phyloP scores from a whole-genome alignment of 1,140 invertebrate genomes.

The Lepidurus couesii region DNA sequence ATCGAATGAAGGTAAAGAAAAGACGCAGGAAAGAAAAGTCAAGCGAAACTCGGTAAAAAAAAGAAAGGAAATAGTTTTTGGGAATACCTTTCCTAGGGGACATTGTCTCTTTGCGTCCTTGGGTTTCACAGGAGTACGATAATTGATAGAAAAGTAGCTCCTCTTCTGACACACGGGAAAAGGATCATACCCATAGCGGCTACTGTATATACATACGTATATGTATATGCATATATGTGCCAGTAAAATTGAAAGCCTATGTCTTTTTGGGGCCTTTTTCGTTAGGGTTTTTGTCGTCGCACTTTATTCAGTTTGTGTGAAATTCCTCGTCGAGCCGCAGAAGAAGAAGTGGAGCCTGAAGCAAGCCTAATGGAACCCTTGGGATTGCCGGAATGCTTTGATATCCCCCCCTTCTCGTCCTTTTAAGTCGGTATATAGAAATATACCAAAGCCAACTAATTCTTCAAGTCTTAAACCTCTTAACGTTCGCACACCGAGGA shows the following conservation, averaged over 20 bases:
- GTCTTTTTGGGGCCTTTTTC: neutral
- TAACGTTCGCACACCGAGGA: too few species aligned
- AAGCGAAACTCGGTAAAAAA: too few species aligned
- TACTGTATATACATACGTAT: neutral
- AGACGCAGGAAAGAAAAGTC: neutral
- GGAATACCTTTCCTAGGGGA: too few species aligned
- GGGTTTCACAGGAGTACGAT: neutral
- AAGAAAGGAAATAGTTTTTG: too few species aligned
- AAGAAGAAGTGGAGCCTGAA: slow-evolving; percentile 18
- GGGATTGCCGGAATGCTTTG: slow-evolving; percentile 16
- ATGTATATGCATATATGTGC: too few species aligned
- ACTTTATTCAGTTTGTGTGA: slow-evolving; percentile 19
- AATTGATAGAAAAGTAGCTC: neutral
- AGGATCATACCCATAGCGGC: neutral
- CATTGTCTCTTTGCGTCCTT: neutral
- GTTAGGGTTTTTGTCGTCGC: neutral
- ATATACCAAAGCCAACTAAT: neutral
- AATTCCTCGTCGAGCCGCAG: slow-evolving; percentile 2
- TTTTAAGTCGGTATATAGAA: too few species aligned
- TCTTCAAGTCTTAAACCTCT: too few species aligned
- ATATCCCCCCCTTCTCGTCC: neutral
- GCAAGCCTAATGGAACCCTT: slow-evolving; percentile 11
- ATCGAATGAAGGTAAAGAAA: neutral
- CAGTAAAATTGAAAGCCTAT: neutral
- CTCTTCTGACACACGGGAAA: neutral